Evolutionary conservation across 2,888 invertebrate genomes (phyloP).

Genomic region (Leucoptera coffeella): DNA sequence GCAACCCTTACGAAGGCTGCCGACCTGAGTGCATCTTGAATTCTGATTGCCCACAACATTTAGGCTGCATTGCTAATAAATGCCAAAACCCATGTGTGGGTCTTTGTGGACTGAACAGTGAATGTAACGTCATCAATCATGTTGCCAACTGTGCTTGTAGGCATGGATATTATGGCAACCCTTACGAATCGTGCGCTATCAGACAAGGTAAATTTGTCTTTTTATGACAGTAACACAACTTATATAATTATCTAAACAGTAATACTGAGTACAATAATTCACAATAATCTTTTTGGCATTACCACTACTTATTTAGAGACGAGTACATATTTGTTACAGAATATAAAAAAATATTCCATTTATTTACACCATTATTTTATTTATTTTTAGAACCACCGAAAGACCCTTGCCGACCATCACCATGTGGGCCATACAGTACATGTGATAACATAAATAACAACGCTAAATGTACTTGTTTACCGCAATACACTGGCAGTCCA

Average conservation of each 20-base stretch:
- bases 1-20: slow-evolving; percentile 64
- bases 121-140: slow-evolving; percentile 70
- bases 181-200: slow-evolving; percentile 42
- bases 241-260: no score
- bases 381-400: slow-evolving; percentile 27
- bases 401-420: slow-evolving; percentile 69
- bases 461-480: slow-evolving; percentile 65
- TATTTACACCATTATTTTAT: slow-evolving; percentile 3
- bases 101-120: slow-evolving; percentile 68
- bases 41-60: slow-evolving; percentile 59
- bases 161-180: slow-evolving; percentile 63
- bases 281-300: no score
- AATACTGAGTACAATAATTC: no score
- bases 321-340: no score
- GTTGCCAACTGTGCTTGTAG: slow-evolving; percentile 68
- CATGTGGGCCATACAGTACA: slow-evolving; percentile 72
- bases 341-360: background rate
- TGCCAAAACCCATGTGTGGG: slow-evolving; percentile 70
- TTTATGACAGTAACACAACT: no score
- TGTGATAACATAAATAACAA: slow-evolving; percentile 59
- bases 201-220: slow-evolving; percentile 32
- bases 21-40: slow-evolving; percentile 67
- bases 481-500: slow-evolving; percentile 66
- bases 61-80: slow-evolving; percentile 60
- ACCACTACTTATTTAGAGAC: no score